phyloP scores from a whole-genome alignment of 2,113 vertebrate species.

The Naja naja region DNA sequence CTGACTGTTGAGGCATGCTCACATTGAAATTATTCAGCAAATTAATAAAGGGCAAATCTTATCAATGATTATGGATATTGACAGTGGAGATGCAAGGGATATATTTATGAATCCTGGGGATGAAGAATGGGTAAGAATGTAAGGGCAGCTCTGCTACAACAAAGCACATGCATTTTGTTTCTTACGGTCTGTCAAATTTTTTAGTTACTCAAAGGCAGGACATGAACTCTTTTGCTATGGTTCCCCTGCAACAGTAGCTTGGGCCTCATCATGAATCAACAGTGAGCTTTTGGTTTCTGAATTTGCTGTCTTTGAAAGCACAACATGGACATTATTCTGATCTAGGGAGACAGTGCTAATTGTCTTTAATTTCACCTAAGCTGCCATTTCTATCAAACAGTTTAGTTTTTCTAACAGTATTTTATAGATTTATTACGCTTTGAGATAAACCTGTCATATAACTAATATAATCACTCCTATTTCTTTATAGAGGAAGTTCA shows the following conservation, averaged over 20 bases:
- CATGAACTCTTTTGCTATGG: neutral
- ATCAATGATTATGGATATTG: neutral
- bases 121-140: neutral
- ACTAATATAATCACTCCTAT: constrained; percentile 34
- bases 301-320: neutral
- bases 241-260: neutral
- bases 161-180: neutral
- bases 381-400: neutral
- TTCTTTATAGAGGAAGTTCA: constrained; percentile 60
- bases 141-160: neutral
- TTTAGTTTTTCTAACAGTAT: neutral
- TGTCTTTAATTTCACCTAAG: neutral
- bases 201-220: neutral
- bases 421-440: neutral
- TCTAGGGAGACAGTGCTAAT: neutral
- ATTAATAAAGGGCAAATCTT: neutral
- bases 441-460: neutral
- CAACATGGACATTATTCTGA: neutral
- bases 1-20: neutral
- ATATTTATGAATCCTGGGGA: neutral
- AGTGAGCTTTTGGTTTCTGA: neutral
- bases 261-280: neutral
- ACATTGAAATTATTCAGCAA: neutral
- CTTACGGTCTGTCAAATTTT: neutral
- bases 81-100: neutral